A percentile compares a stretch with the other conserved stretches of the same genome.
These are phyloP conservation scores for Stomorhina lunata DNA, from an alignment of 2,888 invertebrate genomes.

Conservation along the genomic window DNA sequence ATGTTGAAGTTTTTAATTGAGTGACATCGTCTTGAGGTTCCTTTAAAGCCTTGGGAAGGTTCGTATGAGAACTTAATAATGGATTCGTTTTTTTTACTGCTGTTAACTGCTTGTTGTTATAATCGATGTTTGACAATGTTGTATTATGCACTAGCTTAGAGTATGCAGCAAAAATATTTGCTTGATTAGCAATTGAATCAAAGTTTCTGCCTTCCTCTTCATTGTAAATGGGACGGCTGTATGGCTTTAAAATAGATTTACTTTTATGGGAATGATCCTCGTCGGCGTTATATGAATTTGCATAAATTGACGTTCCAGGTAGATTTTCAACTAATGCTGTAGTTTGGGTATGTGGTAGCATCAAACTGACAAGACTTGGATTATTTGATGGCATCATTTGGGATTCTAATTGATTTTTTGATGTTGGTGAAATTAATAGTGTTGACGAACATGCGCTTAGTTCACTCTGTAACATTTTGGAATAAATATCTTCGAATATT, in stretches of 20 bases:
- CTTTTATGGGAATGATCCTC: slow-evolving; percentile 5
- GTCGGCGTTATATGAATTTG: background rate
- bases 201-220: background rate
- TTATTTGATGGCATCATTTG: background rate
- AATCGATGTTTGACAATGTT: background rate
- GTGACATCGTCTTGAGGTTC: background rate
- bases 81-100: background rate
- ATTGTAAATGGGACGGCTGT: background rate
- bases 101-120: background rate
- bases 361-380: background rate
- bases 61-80: background rate
- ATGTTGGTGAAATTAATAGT: background rate
- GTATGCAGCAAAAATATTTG: background rate
- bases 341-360: background rate
- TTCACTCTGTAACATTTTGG: slow-evolving; percentile 43
- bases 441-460: background rate
- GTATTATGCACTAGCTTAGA: slow-evolving; percentile 13
- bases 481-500: slow-evolving; percentile 70
- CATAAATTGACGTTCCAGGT: background rate
- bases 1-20: background rate
- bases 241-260: slow-evolving; percentile 33
- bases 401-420: background rate
- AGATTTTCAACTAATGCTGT: background rate
- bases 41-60: background rate
- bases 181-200: background rate